Percentiles rank a stretch among this genome's conserved stretches.
These are phyloP conservation scores for Agrotis segetum DNA, from an alignment of 2,888 invertebrate genomes.

Conservation along the genomic window DNA sequence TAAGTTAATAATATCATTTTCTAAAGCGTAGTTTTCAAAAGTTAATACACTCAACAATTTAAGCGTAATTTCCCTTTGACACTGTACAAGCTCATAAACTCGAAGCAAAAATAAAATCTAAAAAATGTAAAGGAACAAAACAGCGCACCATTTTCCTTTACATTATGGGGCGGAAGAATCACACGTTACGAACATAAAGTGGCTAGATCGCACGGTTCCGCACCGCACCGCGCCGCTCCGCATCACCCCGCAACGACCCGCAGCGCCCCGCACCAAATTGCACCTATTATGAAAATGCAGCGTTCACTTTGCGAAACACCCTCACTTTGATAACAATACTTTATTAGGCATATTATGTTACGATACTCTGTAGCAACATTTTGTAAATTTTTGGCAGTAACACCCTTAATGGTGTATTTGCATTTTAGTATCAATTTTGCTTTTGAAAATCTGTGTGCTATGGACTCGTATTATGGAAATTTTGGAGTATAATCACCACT, in stretches of 20 bases:
- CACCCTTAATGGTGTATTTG: slow-evolving; percentile 24
- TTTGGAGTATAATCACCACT: background rate
- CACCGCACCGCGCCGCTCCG: slow-evolving; percentile 10
- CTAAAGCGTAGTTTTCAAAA: too few species aligned
- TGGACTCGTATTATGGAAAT: background rate
- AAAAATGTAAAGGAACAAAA: slow-evolving; percentile 33
- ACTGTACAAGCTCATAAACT: slow-evolving; percentile 6
- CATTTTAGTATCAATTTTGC: slow-evolving; percentile 35
- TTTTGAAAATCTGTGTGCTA: slow-evolving; percentile 3
- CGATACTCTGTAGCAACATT: slow-evolving; percentile 44
- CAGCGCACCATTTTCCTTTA: slow-evolving; percentile 46
- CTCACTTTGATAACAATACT: slow-evolving; percentile 56
- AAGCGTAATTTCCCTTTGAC: slow-evolving; percentile 6
- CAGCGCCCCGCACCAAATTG: slow-evolving; percentile 46
- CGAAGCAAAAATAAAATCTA: slow-evolving; percentile 29
- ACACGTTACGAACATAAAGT: slow-evolving; percentile 57
- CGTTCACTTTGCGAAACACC: slow-evolving; percentile 57
- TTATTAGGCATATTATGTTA: slow-evolving; percentile 55
- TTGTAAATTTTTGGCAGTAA: slow-evolving; percentile 43
- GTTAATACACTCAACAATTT: background rate
- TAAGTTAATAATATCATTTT: background rate
- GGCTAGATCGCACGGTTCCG: slow-evolving; percentile 41
- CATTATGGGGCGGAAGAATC: slow-evolving; percentile 55
- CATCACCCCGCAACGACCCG: slow-evolving; percentile 29
- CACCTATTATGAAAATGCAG: slow-evolving; percentile 61